Conservation (phyloP, 2,113 vertebrate species). For the Dinomys branickii region DNA sequence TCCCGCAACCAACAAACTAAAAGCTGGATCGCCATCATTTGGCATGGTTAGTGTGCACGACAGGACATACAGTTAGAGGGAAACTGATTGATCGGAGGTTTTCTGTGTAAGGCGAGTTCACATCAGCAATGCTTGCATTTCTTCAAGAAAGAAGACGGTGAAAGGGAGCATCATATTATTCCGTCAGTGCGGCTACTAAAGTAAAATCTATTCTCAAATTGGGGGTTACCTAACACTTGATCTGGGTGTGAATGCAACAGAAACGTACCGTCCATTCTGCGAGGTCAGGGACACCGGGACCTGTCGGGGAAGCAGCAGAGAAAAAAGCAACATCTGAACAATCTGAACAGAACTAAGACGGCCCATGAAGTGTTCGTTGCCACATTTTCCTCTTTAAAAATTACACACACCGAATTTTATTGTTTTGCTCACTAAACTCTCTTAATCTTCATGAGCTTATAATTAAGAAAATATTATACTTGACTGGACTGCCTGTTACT, state of each 20-base stretch:
- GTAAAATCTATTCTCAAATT: conserved; percentile 22
- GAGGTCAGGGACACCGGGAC: background rate
- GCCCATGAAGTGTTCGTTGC: background rate
- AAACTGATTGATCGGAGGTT: background rate
- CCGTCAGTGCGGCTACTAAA: conserved; percentile 17
- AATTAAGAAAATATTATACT: conserved; percentile 64
- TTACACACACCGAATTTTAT: background rate
- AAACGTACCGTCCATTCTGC: background rate
- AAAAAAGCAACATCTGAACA: conserved; percentile 67
- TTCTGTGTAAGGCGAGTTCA: background rate
- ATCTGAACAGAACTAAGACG: conserved; percentile 14
- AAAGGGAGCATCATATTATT: background rate
- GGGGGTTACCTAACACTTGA: background rate
- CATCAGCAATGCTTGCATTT: background rate
- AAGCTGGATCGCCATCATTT: background rate
- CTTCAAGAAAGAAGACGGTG: conserved; percentile 19
- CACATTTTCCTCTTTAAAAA: conserved; percentile 40
- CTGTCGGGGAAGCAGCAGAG: background rate
- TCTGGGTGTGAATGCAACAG: background rate
- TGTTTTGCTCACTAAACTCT: conserved; percentile 67
- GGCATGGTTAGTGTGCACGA: background rate
- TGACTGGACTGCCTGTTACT: conserved; percentile 60
- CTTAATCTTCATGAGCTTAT: conserved; percentile 55
- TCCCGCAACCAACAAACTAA: background rate
- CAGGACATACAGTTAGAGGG: background rate